These are phyloP conservation scores for Erythrocebus patas DNA, from an alignment of 2,113 vertebrate species.

Conservation along the genomic window DNA sequence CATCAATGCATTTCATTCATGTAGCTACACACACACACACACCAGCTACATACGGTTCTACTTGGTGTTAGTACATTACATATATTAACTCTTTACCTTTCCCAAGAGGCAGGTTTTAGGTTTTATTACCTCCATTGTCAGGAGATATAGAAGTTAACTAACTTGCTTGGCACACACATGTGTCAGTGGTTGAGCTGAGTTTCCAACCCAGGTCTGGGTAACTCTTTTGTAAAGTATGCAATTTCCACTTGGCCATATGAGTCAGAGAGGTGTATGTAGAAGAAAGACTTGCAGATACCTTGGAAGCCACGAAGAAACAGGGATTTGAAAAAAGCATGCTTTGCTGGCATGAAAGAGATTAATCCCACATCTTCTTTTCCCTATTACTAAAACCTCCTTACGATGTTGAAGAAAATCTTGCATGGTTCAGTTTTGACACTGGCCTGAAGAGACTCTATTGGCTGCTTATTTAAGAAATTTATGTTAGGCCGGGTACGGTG, in stretches of 20 bases:
- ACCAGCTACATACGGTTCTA: background rate
- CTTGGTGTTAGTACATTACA: background rate
- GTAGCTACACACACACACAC: background rate
- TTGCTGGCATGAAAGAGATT: background rate
- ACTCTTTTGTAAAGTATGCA: background rate
- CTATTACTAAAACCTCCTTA: background rate
- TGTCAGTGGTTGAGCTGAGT: background rate
- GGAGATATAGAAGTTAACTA: background rate
- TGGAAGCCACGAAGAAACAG: background rate
- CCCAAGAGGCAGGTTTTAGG: background rate
- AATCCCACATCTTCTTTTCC: background rate
- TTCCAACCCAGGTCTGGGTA: background rate
- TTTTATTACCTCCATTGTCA: background rate
- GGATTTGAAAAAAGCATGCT: background rate
- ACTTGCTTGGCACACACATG: rapidly evolving
- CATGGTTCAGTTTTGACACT: background rate
- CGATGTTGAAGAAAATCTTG: background rate
- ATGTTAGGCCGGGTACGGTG: background rate
- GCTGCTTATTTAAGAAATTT: background rate
- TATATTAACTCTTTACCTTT: background rate
- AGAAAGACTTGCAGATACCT: background rate
- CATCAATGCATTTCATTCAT: background rate
- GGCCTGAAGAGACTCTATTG: background rate
- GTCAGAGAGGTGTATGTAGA: background rate
- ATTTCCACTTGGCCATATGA: background rate